Evolutionary conservation across 2,113 vertebrate genomes (phyloP), one percentile per base, ranked within the genome.

Genomic region (Pandion haliaetus): DNA sequence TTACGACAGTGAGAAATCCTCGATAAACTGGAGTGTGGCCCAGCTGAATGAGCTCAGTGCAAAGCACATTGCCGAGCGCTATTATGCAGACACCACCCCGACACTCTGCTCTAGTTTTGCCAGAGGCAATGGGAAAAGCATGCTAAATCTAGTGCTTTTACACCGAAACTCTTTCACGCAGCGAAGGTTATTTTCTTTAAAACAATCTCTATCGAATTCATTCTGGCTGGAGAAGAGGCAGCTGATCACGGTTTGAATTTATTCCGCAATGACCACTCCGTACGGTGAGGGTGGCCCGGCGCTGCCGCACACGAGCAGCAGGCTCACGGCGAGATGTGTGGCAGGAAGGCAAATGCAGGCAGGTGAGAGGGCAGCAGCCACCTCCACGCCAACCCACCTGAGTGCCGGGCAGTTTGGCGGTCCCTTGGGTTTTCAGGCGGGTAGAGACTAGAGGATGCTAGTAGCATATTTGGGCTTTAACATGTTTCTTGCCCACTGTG

Each of bases 211-310:
- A 0, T 20, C 15, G 6, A 16, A 25, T 50, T 50, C 8, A 2
- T 71, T 62, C 17, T 50, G 62, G 13, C 15, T 57, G 57, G 21
- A 63, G 54, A 8, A 25, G 31, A 29, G 54, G 71, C 73, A 57
- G 36, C 66, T 34, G 70, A 6, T 10, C 29, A 2, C 0, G 0
- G 50, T 20, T 31, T 38, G 54, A 47, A 7, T 18, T 25, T 8
- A 14, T 29, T 34, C 16, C 0, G 0, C 44, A 9, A 2, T 3
- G 49, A 49, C 0, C 15, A 18, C 59, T 4, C 21, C 1, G 0
- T 9, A 4, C 6, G 20, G 54, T 12, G 69, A 47, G 16, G 0
- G 11, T 12, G 82, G 18, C 29, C 7, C 0, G n/a, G 66, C 6
- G 8, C 24, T 44, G 61, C 3, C 14, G 19, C 23, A 4, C 14